Evolutionary conservation across 2,113 vertebrate genomes (phyloP).

Genomic region (Pavo muticus): DNA sequence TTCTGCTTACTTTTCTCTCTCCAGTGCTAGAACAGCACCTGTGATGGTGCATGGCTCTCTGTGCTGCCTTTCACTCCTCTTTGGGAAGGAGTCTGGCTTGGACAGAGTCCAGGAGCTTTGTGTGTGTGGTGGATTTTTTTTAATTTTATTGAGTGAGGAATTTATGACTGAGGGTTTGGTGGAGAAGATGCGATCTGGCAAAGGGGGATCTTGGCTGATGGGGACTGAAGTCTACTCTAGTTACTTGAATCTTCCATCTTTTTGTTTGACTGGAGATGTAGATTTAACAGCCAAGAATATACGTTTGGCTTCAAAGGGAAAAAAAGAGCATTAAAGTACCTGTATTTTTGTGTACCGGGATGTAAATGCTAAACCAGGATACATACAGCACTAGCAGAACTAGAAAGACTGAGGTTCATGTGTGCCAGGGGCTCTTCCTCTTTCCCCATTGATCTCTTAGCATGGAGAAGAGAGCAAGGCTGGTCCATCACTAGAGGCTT

Average conservation of each 20-base stretch:
- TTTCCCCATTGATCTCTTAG: rapidly evolving
- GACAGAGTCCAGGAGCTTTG: not conserved
- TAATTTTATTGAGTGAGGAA: not conserved
- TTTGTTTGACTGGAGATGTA: not conserved
- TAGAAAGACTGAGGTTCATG: not conserved
- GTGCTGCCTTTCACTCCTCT: not conserved
- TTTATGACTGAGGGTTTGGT: not conserved
- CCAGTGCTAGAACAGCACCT: not conserved
- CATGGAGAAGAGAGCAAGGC: rapidly evolving
- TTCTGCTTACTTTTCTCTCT: not conserved
- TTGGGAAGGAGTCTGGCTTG: not conserved
- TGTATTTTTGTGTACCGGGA: not conserved
- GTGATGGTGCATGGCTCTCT: not conserved
- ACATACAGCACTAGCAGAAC: not conserved
- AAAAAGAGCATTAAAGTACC: not conserved
- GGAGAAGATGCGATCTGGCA: not conserved
- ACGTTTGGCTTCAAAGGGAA: not conserved
- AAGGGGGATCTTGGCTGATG: not conserved
- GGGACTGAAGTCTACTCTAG: not conserved
- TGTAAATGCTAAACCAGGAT: not conserved
- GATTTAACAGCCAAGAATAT: no score
- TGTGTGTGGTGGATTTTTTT: not conserved
- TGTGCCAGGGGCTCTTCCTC: rapidly evolving
- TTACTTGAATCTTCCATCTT: not conserved
- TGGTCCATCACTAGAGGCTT: not conserved